Evolutionary conservation across 2,113 vertebrate genomes (phyloP).

Genomic region (Apaloderma vittatum): DNA sequence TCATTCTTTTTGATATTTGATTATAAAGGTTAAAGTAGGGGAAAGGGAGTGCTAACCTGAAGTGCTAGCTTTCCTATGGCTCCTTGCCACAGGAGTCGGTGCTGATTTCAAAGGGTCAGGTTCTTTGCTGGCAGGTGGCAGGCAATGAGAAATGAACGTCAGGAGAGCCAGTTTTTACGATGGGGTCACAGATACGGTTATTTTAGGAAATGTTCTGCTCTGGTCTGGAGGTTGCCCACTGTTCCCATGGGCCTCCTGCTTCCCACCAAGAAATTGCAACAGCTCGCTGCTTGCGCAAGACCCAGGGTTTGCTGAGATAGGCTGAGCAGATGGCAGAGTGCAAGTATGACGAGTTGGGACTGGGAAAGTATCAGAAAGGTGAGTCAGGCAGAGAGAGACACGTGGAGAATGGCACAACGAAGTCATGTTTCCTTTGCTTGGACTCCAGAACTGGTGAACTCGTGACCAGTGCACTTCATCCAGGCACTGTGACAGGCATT

Average conservation of each 20-base stretch:
- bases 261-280: neutral
- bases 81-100: neutral
- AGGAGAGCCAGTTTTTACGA: neutral
- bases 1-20: conserved; percentile 55
- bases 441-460: neutral
- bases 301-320: neutral
- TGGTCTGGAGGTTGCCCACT: neutral
- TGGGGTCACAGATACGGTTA: neutral
- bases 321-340: neutral
- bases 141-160: neutral
- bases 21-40: conserved; percentile 46
- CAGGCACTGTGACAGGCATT: fast-evolving
- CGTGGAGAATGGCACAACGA: neutral
- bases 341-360: neutral
- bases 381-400: neutral
- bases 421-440: neutral
- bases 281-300: neutral
- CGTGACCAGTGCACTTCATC: fast-evolving
- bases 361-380: neutral
- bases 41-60: neutral
- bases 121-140: neutral
- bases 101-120: neutral
- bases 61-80: neutral
- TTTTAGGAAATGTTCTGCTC: neutral
- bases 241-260: neutral